These are phyloP conservation scores for Exaiptasia diaphana DNA, from an alignment of 64 coral and sea anemone species.

Conservation along the genomic window DNA sequence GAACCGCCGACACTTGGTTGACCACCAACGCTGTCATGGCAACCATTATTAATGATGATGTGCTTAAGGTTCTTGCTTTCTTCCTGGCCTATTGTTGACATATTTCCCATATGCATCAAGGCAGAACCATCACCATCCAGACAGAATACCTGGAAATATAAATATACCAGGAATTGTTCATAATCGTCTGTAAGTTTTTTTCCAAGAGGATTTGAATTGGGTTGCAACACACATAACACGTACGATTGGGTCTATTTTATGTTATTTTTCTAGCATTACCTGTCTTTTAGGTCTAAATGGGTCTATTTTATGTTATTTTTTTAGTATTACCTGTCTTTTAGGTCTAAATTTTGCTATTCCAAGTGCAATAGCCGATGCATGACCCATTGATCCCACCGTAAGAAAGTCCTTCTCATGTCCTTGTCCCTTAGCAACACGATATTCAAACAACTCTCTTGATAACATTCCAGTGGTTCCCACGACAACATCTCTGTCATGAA, in stretches of 20 bases:
- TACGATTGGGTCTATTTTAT: no score
- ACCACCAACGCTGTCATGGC: constrained; percentile 89
- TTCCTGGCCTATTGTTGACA: constrained; percentile 76
- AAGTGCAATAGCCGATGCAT: constrained; percentile 89
- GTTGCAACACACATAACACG: neutral
- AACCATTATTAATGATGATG: constrained; percentile 87
- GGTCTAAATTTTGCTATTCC: constrained; percentile 84
- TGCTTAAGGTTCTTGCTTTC: constrained; percentile 87
- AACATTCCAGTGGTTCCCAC: constrained; percentile 97
- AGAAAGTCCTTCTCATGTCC: constrained; percentile 98
- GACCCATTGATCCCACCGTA: constrained; percentile 91
- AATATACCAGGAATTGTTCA: neutral
- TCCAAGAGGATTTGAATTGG: no score
- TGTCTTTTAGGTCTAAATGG: constrained; percentile 94
- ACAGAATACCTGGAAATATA: constrained; percentile 76
- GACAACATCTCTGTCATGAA: constrained; percentile 83
- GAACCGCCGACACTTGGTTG: constrained; percentile 73
- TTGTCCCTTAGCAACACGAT: constrained; percentile 78
- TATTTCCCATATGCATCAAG: constrained; percentile 87
- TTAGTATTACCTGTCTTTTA: constrained; percentile 93
- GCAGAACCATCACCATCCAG: constrained; percentile 92
- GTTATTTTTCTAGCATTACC: no score
- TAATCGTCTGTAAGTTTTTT: neutral
- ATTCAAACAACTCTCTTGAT: constrained; percentile 94
- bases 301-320: no score